Evolutionary conservation across 2,797 vertebrate genomes (phyloP).

Genomic region (Liasis olivaceus): DNA sequence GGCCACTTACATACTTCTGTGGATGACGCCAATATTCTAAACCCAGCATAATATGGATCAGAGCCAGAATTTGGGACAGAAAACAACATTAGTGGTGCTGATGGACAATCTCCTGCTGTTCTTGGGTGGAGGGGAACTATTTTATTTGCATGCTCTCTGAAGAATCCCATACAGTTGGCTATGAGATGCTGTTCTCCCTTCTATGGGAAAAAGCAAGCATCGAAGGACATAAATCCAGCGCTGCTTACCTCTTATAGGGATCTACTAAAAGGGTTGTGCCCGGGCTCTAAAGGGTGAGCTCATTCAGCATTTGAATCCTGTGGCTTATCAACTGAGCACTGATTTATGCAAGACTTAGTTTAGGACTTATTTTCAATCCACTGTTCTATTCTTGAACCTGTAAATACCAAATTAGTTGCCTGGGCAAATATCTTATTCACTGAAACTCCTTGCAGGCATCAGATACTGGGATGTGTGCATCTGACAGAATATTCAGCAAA

Average conservation of each 20-base stretch:
- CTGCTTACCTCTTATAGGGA: slow-evolving; percentile 4
- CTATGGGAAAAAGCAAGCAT: slow-evolving; percentile 10
- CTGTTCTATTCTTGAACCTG: not conserved
- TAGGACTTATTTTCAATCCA: not conserved
- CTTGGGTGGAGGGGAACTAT: slow-evolving; percentile 31
- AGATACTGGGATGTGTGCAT: not conserved
- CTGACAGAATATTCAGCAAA: not conserved
- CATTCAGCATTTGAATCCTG: slow-evolving; percentile 4
- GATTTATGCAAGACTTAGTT: not conserved
- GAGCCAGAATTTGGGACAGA: slow-evolving; percentile 39
- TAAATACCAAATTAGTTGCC: not conserved
- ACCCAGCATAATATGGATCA: slow-evolving; percentile 24
- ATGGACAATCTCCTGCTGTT: slow-evolving; percentile 42
- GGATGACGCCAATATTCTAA: slow-evolving; percentile 40
- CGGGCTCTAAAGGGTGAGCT: not conserved
- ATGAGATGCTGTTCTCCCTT: slow-evolving; percentile 14
- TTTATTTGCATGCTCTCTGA: slow-evolving; percentile 24
- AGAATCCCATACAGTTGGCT: slow-evolving; percentile 28
- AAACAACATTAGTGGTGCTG: slow-evolving; percentile 40
- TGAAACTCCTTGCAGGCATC: not conserved
- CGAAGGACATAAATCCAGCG: slow-evolving; percentile 4
- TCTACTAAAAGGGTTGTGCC: not conserved
- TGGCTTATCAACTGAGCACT: not conserved
- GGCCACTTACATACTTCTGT: slow-evolving; percentile 31
- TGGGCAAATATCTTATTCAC: not conserved